Conservation (phyloP, 2,888 invertebrate species). For the Phengaris arion region DNA sequence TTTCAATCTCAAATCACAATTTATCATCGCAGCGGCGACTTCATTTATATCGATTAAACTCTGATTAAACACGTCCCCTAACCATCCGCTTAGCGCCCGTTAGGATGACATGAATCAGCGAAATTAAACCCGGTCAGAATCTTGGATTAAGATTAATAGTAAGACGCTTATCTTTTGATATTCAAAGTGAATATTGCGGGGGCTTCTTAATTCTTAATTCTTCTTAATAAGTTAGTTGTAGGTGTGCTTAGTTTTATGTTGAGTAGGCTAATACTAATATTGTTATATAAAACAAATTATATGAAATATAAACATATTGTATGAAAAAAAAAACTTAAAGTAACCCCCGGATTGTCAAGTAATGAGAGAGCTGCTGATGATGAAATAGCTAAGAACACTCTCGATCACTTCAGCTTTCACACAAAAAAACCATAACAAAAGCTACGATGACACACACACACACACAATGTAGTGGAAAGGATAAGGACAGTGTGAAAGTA, state of each 20-base stretch:
- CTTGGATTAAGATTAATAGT: slow-evolving; percentile 12
- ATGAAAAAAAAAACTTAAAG: too few species aligned
- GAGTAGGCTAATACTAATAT: background rate
- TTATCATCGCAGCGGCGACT: background rate
- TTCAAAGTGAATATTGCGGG: background rate
- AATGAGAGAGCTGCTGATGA: too few species aligned
- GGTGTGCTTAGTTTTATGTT: background rate
- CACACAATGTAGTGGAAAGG: too few species aligned
- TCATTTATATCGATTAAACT: slow-evolving; percentile 12
- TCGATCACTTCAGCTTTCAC: too few species aligned
- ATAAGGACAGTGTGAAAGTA: too few species aligned
- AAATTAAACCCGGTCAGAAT: slow-evolving; percentile 1
- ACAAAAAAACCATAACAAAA: too few species aligned
- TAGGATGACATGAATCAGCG: background rate
- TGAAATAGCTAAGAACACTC: too few species aligned
- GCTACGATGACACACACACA: too few species aligned
- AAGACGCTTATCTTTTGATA: background rate
- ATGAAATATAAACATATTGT: too few species aligned
- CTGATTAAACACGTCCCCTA: slow-evolving; percentile 1
- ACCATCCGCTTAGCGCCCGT: background rate
- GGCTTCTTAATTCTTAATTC: background rate
- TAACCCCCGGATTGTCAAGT: too few species aligned
- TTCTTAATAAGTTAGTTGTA: too few species aligned
- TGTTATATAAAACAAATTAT: too few species aligned
- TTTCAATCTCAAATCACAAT: background rate